Base-by-base conservation (phyloP, 2,113 vertebrate species). In the Xiphophorus maculatus region DNA sequence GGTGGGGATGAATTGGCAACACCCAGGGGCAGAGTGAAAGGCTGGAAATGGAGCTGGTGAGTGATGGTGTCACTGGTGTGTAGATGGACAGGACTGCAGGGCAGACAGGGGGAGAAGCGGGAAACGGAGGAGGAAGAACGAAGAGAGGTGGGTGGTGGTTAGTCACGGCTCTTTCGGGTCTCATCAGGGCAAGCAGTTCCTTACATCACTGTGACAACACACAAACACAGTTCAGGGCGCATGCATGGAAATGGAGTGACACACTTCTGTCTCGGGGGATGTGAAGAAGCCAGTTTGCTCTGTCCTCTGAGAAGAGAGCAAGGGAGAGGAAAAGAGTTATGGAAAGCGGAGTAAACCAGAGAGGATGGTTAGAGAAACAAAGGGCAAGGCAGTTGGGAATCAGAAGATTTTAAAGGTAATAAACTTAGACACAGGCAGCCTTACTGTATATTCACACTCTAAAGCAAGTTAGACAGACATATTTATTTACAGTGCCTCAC, bases 201-300 rank as follows among this genome's bases (percentile, higher is more conserved):
- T 90, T 90, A 80, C 90, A 88, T 87, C 84, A 85, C 74, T 69
- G 35, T 77, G 82, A 86, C 84, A 65, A 84, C 75, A 79, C 81
- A 77, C 73, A 84, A 76, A 83, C 77, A 83, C 61, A 72, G 69
- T 75, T 68, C 76, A 76, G 80, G 62, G 61, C 79, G 83, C 82
- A 84, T 81, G 89, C 81, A 85, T 63, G 54, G 67, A 84, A 74
- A 88, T 81, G 35, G 79, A 81, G 79, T 90, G 91, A 91, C 89
- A 90, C 80, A 90, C 79, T 88, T 90, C 74, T 90, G 82, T 81
- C 83, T 89, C 76, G 83, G 80, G 90, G 88, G 84, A 89, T 88
- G 78, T 84, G 83, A 87, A 90, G 83, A 89, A 84, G 68, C 86
- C 82, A 81, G 77, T 87, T 81, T 79, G n/a, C 77, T 64, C 74